phyloP scores from a whole-genome alignment of 2,797 vertebrate species.

The Bryconaethiops microstoma region DNA sequence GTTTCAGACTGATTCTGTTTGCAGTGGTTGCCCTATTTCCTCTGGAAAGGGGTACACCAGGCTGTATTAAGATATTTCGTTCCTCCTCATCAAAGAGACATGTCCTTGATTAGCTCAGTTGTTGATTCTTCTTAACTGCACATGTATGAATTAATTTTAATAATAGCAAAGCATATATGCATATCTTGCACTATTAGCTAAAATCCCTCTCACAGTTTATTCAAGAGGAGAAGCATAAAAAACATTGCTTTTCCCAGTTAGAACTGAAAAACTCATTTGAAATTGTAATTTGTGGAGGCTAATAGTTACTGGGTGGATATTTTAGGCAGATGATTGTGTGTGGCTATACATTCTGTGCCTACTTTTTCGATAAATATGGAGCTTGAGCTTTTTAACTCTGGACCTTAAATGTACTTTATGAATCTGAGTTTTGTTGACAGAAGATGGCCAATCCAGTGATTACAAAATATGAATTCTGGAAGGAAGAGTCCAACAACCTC shows the following conservation, averaged over 20 bases:
- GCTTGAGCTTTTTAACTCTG: no score
- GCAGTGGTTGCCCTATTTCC: not conserved
- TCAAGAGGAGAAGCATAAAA: not conserved
- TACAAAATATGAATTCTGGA: no score
- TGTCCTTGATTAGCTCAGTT: constrained; percentile 2
- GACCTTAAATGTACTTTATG: no score
- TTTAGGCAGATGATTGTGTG: not conserved
- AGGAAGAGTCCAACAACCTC: not conserved
- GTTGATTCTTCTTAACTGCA: not conserved
- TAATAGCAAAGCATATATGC: not conserved
- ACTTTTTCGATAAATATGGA: not conserved
- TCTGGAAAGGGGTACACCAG: not conserved
- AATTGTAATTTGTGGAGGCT: not conserved
- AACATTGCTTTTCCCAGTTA: not conserved
- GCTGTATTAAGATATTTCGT: not conserved
- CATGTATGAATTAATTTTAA: constrained; percentile 1
- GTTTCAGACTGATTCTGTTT: not conserved
- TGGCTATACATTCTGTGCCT: not conserved
- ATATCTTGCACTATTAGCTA: not conserved
- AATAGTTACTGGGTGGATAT: not conserved
- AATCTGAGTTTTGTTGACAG: no score
- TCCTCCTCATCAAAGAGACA: not conserved
- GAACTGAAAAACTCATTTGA: constrained; percentile 1
- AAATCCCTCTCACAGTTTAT: not conserved
- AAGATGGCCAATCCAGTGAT: no score